Percentiles rank a stretch among this genome's conserved stretches.
Evolutionary conservation across 2,888 invertebrate genomes (phyloP).

Genomic region (Volucella zonaria): DNA sequence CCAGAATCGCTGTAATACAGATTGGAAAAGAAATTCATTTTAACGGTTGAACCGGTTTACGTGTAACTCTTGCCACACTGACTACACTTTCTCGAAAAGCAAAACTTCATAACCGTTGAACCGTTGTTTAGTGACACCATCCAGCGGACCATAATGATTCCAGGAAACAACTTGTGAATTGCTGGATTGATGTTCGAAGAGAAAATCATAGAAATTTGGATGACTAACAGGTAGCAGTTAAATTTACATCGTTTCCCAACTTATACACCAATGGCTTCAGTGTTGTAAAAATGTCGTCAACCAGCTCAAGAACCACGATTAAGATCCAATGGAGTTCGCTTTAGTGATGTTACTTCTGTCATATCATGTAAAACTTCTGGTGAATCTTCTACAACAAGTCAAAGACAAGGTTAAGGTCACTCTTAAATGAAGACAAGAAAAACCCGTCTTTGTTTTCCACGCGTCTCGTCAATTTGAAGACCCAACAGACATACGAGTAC

Average conservation of each 20-base stretch:
- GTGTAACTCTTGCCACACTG: background rate
- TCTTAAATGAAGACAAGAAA: too few species aligned
- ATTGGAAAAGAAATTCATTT: background rate
- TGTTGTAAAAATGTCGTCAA: too few species aligned
- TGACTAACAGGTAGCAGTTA: background rate
- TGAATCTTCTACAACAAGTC: too few species aligned
- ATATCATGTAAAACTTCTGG: too few species aligned
- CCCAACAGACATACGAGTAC: too few species aligned
- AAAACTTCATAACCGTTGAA: conserved; percentile 13
- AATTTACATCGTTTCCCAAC: background rate
- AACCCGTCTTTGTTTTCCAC: too few species aligned
- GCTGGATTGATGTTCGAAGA: background rate
- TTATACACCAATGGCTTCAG: too few species aligned
- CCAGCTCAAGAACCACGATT: too few species aligned
- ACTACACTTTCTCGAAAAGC: conserved; percentile 14
- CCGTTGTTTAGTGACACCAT: conserved; percentile 18
- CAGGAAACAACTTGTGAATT: conserved; percentile 23
- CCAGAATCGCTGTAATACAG: conserved; percentile 1
- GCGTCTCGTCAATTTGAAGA: too few species aligned
- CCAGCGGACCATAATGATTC: conserved; percentile 29
- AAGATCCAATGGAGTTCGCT: too few species aligned
- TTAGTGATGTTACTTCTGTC: too few species aligned
- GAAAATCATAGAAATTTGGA: conserved; percentile 7
- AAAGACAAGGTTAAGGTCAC: too few species aligned
- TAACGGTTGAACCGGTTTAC: conserved; percentile 19